Evolutionary conservation across 2,888 invertebrate species (phyloP).

Genomic region (Caenorhabditis sp.): DNA sequence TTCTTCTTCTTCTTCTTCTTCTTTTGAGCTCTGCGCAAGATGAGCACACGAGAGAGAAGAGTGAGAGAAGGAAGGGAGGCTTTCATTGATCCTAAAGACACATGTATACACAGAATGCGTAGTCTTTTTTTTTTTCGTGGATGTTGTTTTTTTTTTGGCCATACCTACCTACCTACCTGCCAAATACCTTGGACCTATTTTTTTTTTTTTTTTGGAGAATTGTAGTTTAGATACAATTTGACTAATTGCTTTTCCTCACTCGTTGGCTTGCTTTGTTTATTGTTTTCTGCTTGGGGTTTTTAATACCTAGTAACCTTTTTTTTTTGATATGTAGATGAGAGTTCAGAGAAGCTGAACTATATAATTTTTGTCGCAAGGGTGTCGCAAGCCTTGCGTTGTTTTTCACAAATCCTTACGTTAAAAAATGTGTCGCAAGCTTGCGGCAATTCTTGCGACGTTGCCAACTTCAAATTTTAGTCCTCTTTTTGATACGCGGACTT

Average conservation of each 20-base stretch:
- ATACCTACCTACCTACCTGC: neutral
- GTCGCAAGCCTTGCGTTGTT: no score
- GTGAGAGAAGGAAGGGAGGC: constrained; percentile 3
- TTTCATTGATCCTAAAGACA: constrained; percentile 7
- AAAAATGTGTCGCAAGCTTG: no score
- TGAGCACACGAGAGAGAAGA: constrained; percentile 3
- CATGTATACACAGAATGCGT: neutral
- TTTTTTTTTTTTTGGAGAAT: neutral
- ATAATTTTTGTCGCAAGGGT: no score
- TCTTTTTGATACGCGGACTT: no score
- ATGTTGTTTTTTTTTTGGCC: neutral
- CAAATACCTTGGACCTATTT: neutral
- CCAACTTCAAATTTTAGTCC: no score
- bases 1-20: constrained; percentile 1
- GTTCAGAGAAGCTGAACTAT: no score
- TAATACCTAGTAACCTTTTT: neutral
- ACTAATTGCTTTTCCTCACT: constrained; percentile 3
- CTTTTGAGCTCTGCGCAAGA: neutral
- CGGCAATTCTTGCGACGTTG: no score
- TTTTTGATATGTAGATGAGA: no score
- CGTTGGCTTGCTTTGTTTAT: constrained; percentile 8
- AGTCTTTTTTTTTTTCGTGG: neutral
- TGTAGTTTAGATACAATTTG: neutral
- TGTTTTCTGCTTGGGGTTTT: neutral
- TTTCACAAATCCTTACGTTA: no score